A percentile compares a stretch with the other conserved stretches of the same genome.
Evolutionary conservation across 2,888 invertebrate species (phyloP).

Genomic region (Lasioglossum villosulum): DNA sequence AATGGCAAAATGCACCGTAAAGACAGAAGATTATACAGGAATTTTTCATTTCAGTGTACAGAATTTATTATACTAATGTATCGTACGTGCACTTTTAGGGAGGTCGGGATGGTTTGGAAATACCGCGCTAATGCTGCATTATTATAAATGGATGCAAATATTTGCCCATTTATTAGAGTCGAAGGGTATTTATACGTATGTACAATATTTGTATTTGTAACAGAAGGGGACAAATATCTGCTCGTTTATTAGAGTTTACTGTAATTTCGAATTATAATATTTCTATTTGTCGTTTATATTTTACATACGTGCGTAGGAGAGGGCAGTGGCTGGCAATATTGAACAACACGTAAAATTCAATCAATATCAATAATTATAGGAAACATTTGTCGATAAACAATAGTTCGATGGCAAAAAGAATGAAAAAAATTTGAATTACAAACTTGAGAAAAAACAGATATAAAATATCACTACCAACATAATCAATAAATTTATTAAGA

Average conservation of each 20-base stretch:
- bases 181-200: background rate
- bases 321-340: background rate
- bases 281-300: conserved; percentile 2
- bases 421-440: too few species aligned
- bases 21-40: too few species aligned
- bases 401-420: too few species aligned
- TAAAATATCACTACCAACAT: too few species aligned
- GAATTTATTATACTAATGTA: too few species aligned
- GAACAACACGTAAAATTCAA: background rate
- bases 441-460: too few species aligned
- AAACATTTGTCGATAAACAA: conserved; percentile 1
- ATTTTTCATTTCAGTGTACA: too few species aligned
- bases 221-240: background rate
- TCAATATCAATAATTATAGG: background rate
- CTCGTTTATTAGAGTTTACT: background rate
- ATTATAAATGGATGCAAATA: background rate
- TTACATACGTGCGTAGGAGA: background rate
- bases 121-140: background rate
- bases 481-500: too few species aligned
- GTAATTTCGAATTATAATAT: background rate
- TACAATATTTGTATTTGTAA: background rate
- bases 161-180: background rate
- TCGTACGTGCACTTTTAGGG: background rate
- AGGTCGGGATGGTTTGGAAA: background rate
- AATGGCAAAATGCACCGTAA: too few species aligned